These are phyloP conservation scores for Drosophila sturtevanti DNA, from an alignment of 1,140 invertebrate genomes.

Conservation along the genomic window DNA sequence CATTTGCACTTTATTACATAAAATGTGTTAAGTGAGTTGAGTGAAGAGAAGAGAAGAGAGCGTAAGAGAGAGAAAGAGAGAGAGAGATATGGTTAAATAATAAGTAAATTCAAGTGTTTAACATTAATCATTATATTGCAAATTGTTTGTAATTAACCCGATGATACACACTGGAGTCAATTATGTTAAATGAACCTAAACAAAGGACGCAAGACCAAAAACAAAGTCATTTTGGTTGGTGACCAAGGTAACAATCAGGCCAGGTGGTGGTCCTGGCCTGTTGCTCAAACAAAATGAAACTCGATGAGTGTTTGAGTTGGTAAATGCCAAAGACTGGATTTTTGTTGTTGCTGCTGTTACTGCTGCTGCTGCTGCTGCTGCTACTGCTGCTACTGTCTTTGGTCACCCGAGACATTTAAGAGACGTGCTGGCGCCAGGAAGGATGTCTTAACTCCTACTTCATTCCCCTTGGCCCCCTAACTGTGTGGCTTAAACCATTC, in stretches of 20 bases:
- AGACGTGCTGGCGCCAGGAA: slow-evolving; percentile 60
- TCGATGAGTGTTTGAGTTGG: slow-evolving; percentile 5
- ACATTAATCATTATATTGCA: slow-evolving; percentile 8
- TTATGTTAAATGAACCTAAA: slow-evolving; percentile 1
- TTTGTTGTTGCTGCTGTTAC: background rate
- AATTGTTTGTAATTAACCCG: slow-evolving; percentile 17
- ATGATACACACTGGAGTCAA: background rate
- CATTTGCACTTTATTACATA: background rate
- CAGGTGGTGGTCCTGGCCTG: slow-evolving; percentile 32
- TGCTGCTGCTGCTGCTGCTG: no score
- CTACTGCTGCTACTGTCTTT: slow-evolving; percentile 17
- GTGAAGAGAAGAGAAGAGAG: background rate
- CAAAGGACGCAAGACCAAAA: background rate
- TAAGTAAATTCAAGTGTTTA: background rate
- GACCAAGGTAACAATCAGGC: background rate
- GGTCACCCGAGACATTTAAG: slow-evolving; percentile 51
- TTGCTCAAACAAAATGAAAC: slow-evolving; percentile 24
- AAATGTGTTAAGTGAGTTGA: background rate
- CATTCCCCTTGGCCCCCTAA: background rate
- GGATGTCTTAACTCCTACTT: slow-evolving; percentile 10
- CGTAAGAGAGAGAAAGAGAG: no score
- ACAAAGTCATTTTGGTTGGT: slow-evolving; percentile 19
- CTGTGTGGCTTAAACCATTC: slow-evolving; percentile 16
- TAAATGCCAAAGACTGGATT: background rate
- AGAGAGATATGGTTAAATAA: background rate